Evolutionary conservation across 1,140 invertebrate species (phyloP).

Genomic region (Drosophila rufa): DNA sequence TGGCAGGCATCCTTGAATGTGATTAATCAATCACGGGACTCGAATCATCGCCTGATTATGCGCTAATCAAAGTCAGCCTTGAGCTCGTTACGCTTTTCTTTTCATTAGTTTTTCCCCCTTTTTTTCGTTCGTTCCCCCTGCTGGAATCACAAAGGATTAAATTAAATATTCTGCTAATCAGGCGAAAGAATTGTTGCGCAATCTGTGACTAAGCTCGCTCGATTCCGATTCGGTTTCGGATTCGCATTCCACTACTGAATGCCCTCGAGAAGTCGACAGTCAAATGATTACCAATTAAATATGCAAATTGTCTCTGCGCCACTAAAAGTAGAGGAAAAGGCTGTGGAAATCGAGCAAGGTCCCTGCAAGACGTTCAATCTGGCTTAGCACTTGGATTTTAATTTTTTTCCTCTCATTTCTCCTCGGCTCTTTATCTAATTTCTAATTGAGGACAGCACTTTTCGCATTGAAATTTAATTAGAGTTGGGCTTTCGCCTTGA

Average conservation of each 20-base stretch:
- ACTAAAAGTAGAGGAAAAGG: conserved; percentile 17
- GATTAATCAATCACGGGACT: conserved; percentile 61
- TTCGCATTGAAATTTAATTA: conserved; percentile 65
- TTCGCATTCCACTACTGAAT: conserved; percentile 26
- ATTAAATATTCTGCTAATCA: conserved; percentile 67
- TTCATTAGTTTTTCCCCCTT: conserved; percentile 27
- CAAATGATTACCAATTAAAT: conserved; percentile 65
- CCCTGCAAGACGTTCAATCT: conserved; percentile 22
- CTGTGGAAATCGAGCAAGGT: neutral
- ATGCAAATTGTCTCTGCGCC: conserved; percentile 50
- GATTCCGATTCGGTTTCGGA: conserved; percentile 20
- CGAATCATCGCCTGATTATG: conserved; percentile 49
- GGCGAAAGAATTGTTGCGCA: conserved; percentile 51
- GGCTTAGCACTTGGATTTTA: conserved; percentile 16
- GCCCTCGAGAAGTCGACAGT: conserved; percentile 53
- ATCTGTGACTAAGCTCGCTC: conserved; percentile 46
- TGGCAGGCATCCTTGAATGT: conserved; percentile 39
- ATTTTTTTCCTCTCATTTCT: conserved; percentile 3
- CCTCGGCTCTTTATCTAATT: conserved; percentile 35
- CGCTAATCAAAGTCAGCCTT: conserved; percentile 53
- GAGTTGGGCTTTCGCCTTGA: conserved; percentile 38
- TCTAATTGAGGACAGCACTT: conserved; percentile 59
- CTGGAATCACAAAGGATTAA: conserved; percentile 57
- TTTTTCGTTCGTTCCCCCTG: neutral
- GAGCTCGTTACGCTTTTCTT: conserved; percentile 43